Evolutionary conservation across 37 sponge, comb jelly and placozoan species (phyloP), one percentile per base, ranked within the genome.

Genomic region (Agelas oroides): DNA sequence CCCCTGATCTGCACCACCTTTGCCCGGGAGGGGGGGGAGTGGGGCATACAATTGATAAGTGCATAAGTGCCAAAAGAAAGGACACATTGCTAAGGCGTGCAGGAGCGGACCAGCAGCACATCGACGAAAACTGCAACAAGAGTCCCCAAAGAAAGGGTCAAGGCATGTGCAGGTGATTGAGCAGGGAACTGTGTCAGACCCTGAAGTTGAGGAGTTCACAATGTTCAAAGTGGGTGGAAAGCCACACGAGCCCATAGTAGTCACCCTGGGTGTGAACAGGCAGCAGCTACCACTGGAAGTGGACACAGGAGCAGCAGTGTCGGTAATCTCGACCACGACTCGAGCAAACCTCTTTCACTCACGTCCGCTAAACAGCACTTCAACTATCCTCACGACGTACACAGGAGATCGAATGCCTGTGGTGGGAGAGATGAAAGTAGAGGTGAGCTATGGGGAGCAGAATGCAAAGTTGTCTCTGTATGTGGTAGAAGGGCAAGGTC

Each of bases 381-480:
- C n/a, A n/a, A n/a, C n/a, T n/a, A n/a, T n/a, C n/a, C 37, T 76
- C 33, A 57, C 23, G 33, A 75, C 77, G 63, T 76, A 76, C 77
- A 60, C 77, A 17, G 35, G 31, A 32, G 69, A 70, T 35, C 39
- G 28, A 28, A 52, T 39, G 40, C 46, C 53, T 19, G 81, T 66
- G 19, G 32, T n/a, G 59, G 77, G 56, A 31, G 35, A 59, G 60
- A 58, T 32, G 28, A 60, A 59, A 18, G 33, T 30, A 18, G 33
- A 76, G 21, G 11, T 60, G 20, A 17, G 31, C 20, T 28, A 31
- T 28, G 18, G 24, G 24, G n/a, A 58, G 17, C 30, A 57, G 62
- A 30, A 56, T 12, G 8, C 3, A 8, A 46, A 3, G 8, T 8
- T 46, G 3, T 8, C 46, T 3, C 46, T 46, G 8, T 12, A 12